Percentiles rank a stretch among this genome's conserved stretches.
phyloP scores from a whole-genome alignment of 2,888 invertebrate genomes.

The Hypolimnas misippus region DNA sequence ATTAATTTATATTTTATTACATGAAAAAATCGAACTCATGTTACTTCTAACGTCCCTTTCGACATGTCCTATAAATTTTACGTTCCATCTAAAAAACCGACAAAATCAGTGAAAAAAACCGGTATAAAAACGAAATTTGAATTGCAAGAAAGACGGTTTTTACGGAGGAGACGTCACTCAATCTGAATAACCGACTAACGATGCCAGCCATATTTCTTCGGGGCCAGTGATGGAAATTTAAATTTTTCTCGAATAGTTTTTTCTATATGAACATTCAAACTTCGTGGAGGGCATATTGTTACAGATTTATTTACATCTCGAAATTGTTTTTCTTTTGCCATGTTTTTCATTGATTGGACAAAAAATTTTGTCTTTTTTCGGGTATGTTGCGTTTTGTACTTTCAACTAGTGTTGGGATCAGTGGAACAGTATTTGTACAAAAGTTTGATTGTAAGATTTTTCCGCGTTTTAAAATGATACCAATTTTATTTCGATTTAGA shows the following conservation, averaged over 20 bases:
- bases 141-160: constrained; percentile 54
- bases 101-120: constrained; percentile 56
- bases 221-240: constrained; percentile 59
- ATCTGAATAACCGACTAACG: constrained; percentile 73
- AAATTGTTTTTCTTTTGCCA: constrained; percentile 61
- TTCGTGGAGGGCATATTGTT: constrained; percentile 73
- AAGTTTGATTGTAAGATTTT: not conserved
- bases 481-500: too few relatives aligned
- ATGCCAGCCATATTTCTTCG: constrained; percentile 72
- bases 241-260: constrained; percentile 62
- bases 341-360: constrained; percentile 69
- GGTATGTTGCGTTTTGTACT: constrained; percentile 57
- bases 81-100: constrained; percentile 65
- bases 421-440: constrained; percentile 38
- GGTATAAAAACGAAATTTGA: constrained; percentile 65
- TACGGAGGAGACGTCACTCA: constrained; percentile 66
- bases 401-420: constrained; percentile 53
- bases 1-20: constrained; percentile 17
- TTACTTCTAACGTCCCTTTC: constrained; percentile 7
- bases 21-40: not conserved
- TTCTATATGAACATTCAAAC: constrained; percentile 45
- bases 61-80: constrained; percentile 60
- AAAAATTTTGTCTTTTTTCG: constrained; percentile 60
- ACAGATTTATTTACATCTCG: constrained; percentile 74
- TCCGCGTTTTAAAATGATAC: not conserved